Evolutionary conservation across 2,797 vertebrate species (phyloP).

Genomic region (Eulemur albifrons): DNA sequence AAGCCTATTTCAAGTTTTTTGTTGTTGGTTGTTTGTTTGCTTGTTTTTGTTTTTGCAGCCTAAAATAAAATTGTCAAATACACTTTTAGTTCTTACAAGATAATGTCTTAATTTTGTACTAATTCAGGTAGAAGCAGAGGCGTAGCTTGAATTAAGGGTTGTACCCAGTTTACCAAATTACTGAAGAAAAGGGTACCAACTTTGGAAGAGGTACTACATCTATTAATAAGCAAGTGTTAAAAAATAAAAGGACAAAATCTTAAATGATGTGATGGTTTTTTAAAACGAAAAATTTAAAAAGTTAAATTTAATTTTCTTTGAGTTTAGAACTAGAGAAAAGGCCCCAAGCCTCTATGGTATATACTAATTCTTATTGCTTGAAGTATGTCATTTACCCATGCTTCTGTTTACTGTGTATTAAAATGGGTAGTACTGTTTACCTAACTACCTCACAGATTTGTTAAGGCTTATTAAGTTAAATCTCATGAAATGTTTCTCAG

Average conservation of each 20-base stretch:
- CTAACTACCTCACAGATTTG: slow-evolving; percentile 76
- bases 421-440: slow-evolving; percentile 73
- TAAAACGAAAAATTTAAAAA: background rate
- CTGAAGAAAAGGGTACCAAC: slow-evolving; percentile 21
- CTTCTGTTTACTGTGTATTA: slow-evolving; percentile 58
- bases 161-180: slow-evolving; percentile 8
- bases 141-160: slow-evolving; percentile 30
- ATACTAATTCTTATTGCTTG: slow-evolving; percentile 14
- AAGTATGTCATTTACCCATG: slow-evolving; percentile 43
- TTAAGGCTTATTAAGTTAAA: slow-evolving; percentile 66
- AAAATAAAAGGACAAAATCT: background rate
- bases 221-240: background rate
- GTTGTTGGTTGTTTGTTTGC: slow-evolving; percentile 56
- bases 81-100: slow-evolving; percentile 68
- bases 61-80: slow-evolving; percentile 76
- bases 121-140: slow-evolving; percentile 58
- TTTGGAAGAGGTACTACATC: slow-evolving; percentile 2
- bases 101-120: slow-evolving; percentile 75
- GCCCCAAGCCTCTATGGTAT: background rate
- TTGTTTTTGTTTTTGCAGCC: slow-evolving; percentile 69
- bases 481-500: slow-evolving; percentile 60
- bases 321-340: slow-evolving; percentile 37
- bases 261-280: background rate
- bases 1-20: slow-evolving; percentile 71
- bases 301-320: slow-evolving; percentile 35